Base-by-base conservation (phyloP, 2,888 invertebrate genomes). In the Cremastinae sp. region DNA sequence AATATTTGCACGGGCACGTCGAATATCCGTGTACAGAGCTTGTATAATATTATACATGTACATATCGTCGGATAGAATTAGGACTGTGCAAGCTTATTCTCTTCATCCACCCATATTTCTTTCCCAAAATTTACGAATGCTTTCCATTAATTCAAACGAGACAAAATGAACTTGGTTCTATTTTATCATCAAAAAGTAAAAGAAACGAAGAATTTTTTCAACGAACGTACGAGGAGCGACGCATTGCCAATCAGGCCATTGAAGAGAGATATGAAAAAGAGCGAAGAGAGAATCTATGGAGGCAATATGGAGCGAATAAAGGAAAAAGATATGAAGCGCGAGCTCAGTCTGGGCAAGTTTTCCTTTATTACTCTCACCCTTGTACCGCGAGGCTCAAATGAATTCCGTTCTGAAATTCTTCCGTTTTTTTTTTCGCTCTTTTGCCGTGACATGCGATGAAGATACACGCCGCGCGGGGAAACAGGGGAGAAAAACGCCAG, bases 341-440 rank as follows among this genome's bases (percentile, higher is more conserved):
- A 53, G 18, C 34, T 28, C 54, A 7, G 53, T 61, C 54, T 54
- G 71, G 68, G 47, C 38, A 49, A 61, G 49, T 66, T 56, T 68
- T 49, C 74, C 62, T 74, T 49, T 62, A 68, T 74, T 56, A 74
- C 74, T 56, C 73, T 62, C 66, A 28, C 66, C 54, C 54, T 61
- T 68, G 51, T 34, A 45, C 68, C 43, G 47, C 66, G 38, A 49
- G 54, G 54, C 62, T 68, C 66, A 74, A 74, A 74, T 74, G 73
- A 74, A 74, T 74, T 68, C 54, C 73, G 41, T 54, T 34, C 61
- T 54, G 61, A 61, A 68, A 58, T 74, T 66, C 54, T 64, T 28
- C 28, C 22, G 14, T 58, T 47, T 36, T 69, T 49, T 56, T 34
- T 43, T 36, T 36, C 49, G 47, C 58, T 69, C 45, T 47, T 66